Evolutionary conservation across 2,888 invertebrate genomes (phyloP), one percentile per base, ranked within the genome.

Genomic region (Ceriagrion tenellum): DNA sequence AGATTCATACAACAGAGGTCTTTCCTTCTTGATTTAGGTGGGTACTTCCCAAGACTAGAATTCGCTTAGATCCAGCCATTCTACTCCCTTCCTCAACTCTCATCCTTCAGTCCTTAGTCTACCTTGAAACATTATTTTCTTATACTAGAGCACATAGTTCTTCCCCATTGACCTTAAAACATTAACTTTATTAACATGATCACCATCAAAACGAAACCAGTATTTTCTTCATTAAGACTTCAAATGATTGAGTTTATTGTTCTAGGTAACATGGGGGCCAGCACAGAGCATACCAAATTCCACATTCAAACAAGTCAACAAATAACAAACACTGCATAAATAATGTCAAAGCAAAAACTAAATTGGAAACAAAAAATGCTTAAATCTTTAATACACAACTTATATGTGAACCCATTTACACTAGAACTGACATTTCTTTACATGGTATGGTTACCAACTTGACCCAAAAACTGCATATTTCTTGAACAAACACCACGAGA

Each of bases 281-380:
- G 81, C 35, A 81, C 16, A 30, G 0, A 81, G 13, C 8, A 10
- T 81, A 35, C 12, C 12, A 26, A 81, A 16, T 30, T 81, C 35
- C 16, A 81, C 35, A 81, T 81, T 81, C 35, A 81, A 81, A 81
- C 81, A 81, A 81, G 10, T 30, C 74, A 74, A 74, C 74, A 74
- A 81, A 81, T 81, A 35, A 81, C 35, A 81, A 81, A 81, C 13
- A 59, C 35, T 13, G 26, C 35, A 81, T 35, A 69, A 23, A 69
- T 23, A 26, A 6, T 20, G n/a, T n/a, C 35, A 35, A 35, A 12
- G 81, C 16, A 23, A 30, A 35, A 30, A 81, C 13, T 35, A 12
- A 23, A 69, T n/a, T 81, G 81, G 30, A 81, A 81, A 81, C 6
- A 4, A 69, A n/a, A 4, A 47, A 12, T 35, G 26, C 18, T 69